Conservation (phyloP, 2,113 vertebrate genomes). For the Cynoglossus semilaevis region DNA sequence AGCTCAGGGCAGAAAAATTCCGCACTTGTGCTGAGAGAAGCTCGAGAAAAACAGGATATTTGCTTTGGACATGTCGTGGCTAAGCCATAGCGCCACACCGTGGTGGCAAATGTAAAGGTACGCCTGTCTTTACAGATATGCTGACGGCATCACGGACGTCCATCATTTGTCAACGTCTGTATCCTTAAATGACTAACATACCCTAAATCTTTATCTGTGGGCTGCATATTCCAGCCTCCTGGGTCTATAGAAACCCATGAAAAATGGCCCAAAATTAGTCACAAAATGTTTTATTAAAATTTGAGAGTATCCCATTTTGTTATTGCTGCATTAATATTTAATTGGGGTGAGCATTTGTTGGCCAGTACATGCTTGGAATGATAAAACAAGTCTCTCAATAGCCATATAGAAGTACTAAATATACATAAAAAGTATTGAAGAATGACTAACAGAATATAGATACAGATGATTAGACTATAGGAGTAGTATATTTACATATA, state of each 20-base stretch:
- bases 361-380: too few species aligned
- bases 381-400: too few species aligned
- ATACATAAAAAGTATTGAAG: too few species aligned
- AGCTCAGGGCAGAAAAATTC: neutral
- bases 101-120: conserved; percentile 28
- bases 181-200: neutral
- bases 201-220: neutral
- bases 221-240: neutral
- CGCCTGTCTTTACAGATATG: neutral
- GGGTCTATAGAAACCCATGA: neutral
- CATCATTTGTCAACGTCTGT: too few species aligned
- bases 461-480: too few species aligned
- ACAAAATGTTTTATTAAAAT: neutral
- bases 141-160: neutral
- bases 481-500: too few species aligned
- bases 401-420: too few species aligned
- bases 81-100: conserved; percentile 54
- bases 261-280: neutral
- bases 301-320: neutral
- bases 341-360: neutral
- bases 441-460: too few species aligned
- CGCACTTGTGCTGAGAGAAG: neutral
- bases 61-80: conserved; percentile 32
- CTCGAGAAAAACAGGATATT: conserved; percentile 32
- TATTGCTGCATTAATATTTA: neutral